phyloP scores from a whole-genome alignment of 2,888 invertebrate species.

The Germaria angustata region DNA sequence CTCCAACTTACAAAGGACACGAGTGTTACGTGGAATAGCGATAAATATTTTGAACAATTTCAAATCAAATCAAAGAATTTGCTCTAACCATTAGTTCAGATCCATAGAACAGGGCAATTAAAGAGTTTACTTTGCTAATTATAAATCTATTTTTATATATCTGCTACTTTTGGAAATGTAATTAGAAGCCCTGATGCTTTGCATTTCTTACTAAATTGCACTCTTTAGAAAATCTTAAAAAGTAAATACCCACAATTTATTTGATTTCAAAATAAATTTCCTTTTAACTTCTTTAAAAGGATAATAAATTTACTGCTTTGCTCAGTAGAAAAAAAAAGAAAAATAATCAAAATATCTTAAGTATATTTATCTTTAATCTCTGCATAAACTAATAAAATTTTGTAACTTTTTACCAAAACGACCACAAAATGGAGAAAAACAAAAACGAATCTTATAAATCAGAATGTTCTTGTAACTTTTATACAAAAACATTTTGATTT shows the following conservation, averaged over 20 bases:
- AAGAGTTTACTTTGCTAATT: too few relatives aligned
- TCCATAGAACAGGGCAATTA: too few relatives aligned
- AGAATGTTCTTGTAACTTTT: slow-evolving; percentile 24
- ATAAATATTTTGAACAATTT: too few relatives aligned
- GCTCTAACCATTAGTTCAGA: too few relatives aligned
- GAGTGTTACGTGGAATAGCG: too few relatives aligned
- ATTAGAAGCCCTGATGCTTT: too few relatives aligned
- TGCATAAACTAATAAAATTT: slow-evolving; percentile 62
- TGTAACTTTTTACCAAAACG: slow-evolving; percentile 57
- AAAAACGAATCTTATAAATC: slow-evolving; percentile 42
- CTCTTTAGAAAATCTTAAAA: neutral
- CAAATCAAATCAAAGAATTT: too few relatives aligned
- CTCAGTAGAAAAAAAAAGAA: neutral
- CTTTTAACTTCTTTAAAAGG: neutral
- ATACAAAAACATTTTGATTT: slow-evolving; percentile 17
- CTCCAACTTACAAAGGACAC: too few relatives aligned
- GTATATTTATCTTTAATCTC: slow-evolving; percentile 59
- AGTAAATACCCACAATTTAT: neutral
- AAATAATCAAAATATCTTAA: slow-evolving; percentile 52
- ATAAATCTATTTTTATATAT: too few relatives aligned
- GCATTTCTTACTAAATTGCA: too few relatives aligned
- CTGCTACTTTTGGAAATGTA: too few relatives aligned
- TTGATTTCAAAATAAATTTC: slow-evolving; percentile 21
- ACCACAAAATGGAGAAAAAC: slow-evolving; percentile 49
- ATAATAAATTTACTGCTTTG: neutral